These are phyloP conservation scores for Rhorus exstirpatorius DNA, from an alignment of 2,888 invertebrate species.

Conservation along the genomic window DNA sequence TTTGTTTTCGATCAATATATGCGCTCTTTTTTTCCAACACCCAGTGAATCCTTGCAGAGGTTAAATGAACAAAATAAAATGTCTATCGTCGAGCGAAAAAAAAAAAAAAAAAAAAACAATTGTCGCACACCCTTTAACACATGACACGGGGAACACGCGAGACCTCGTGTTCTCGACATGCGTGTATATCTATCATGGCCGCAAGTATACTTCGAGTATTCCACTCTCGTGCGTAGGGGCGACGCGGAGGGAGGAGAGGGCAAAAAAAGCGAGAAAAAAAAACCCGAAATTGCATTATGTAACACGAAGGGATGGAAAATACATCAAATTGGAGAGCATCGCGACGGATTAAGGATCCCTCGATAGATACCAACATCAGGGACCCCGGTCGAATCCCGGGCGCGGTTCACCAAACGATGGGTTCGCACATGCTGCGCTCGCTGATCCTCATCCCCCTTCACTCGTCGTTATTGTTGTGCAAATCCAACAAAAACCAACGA, in stretches of 20 bases:
- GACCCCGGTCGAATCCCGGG: slow-evolving; percentile 8
- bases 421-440: slow-evolving; percentile 82
- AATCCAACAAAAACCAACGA: slow-evolving; percentile 84
- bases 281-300: slow-evolving; percentile 72
- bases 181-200: no score
- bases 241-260: slow-evolving; percentile 47
- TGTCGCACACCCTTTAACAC: neutral
- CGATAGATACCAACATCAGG: slow-evolving; percentile 58
- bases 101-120: neutral
- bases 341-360: slow-evolving; percentile 81
- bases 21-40: no score
- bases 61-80: neutral
- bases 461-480: slow-evolving; percentile 83
- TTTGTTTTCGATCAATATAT: no score
- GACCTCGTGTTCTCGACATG: neutral
- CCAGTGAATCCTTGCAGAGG: neutral
- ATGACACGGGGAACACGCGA: neutral
- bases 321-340: slow-evolving; percentile 84
- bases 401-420: slow-evolving; percentile 76
- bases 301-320: slow-evolving; percentile 79
- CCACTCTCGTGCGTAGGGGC: slow-evolving; percentile 29
- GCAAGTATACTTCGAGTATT: neutral
- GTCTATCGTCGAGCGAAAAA: neutral
- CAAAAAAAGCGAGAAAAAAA: slow-evolving; percentile 72
- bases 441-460: slow-evolving; percentile 79